Base-by-base conservation (phyloP, 2,888 invertebrate species). In the Phalera bucephala region DNA sequence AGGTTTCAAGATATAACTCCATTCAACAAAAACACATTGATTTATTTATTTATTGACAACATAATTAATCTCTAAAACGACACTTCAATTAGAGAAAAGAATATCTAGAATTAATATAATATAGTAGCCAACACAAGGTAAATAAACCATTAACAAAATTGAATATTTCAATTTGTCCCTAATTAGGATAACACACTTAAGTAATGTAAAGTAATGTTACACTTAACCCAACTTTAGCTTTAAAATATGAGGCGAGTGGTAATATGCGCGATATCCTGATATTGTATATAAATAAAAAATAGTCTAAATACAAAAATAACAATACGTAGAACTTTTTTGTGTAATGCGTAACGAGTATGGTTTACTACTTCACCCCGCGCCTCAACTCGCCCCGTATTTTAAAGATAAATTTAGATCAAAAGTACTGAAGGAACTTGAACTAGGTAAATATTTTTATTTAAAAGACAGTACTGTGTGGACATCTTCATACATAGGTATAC, bases 31-130 rank as follows among this genome's bases (percentile, higher is more conserved):
- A 39, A 54, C 45, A 56, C 51, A 51, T 51, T 40, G 31, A 42
- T 41, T 35, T 40, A 45, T 50, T 44, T 31, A 49, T 56, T 57
- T 54, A 55, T 53, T 53, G 37, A 53, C 52, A 60, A 60, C 57
- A 56, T 56, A 56, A 9, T 45, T 50, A 55, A 48, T 52, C 39
- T 60, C 40, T 56, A 52, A 45, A 64, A 64, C 44, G 61, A 58
- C 56, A 55, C 45, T 57, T 25, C 47, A 36, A 44, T 43, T 32
- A 37, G 40, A 44, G 41, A 29, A 39, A 45, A 38, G 29, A 23
- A 23, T 42, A 47, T 48, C 38, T 44, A 48, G 37, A 52, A 51
- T 32, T 22, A 31, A 8, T 21, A 33, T 28, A 25, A 5, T 13
- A 25, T 17, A 17, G 17, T 17, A 17, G 17, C 17, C 17, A 25